phyloP scores from a whole-genome alignment of 2,888 invertebrate genomes.

The Lampropteryx suffumata region DNA sequence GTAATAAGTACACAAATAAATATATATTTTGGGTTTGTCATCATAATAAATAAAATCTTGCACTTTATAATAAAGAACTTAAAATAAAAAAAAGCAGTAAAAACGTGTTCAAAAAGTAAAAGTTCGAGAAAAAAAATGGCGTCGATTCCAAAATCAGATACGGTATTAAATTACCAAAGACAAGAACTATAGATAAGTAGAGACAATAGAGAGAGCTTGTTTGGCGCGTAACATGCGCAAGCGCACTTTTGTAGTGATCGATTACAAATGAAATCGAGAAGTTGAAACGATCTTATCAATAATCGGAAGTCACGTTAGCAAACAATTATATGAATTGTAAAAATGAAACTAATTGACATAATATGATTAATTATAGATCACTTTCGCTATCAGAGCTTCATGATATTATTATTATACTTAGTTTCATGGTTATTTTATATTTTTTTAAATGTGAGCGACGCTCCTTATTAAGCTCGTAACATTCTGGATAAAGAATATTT shows the following conservation, averaged over 20 bases:
- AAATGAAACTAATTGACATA: conserved; percentile 14
- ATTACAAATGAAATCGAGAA: conserved; percentile 55
- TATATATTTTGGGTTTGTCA: no score
- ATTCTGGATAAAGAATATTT: no score
- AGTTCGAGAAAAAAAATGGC: conserved; percentile 45
- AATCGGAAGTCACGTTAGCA: conserved; percentile 32
- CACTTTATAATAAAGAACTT: no score
- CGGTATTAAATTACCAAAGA: conserved; percentile 59
- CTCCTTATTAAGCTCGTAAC: no score
- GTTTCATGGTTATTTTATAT: no score
- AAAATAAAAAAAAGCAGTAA: not conserved
- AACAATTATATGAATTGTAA: conserved; percentile 21
- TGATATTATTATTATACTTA: no score
- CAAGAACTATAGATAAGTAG: conserved; percentile 53
- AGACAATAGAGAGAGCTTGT: conserved; percentile 61
- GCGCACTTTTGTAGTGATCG: conserved; percentile 47
- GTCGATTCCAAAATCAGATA: conserved; percentile 48
- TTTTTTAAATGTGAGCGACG: no score
- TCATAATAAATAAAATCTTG: not conserved
- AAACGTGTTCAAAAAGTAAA: conserved; percentile 50
- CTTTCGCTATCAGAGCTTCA: not conserved
- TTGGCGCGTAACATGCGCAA: conserved; percentile 41
- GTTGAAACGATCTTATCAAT: conserved; percentile 33
- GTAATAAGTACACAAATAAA: no score
- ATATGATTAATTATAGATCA: not conserved